Evolutionary conservation across 1,140 invertebrate species (phyloP).

Genomic region (Paracyclopina nana): DNA sequence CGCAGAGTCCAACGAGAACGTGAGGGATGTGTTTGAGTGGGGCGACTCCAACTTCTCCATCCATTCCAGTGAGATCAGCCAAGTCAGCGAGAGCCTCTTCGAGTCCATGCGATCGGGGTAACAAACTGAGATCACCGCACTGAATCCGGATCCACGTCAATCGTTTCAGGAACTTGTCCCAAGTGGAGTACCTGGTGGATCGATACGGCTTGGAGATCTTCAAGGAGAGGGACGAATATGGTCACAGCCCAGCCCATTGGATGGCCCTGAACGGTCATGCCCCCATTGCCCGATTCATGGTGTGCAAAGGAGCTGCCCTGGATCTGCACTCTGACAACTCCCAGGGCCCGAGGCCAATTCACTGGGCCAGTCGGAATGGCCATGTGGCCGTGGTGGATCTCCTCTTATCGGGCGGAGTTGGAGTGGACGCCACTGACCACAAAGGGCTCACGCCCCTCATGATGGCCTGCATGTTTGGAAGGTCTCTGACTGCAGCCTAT

Average conservation of each 20-base stretch:
- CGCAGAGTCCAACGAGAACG: not conserved
- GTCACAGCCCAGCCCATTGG: slow-evolving; percentile 79
- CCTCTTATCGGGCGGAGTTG: slow-evolving; percentile 53
- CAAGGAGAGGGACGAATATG: slow-evolving; percentile 49
- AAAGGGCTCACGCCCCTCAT: slow-evolving; percentile 75
- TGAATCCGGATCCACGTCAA: not conserved
- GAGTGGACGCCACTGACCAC: slow-evolving; percentile 67
- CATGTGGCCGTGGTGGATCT: slow-evolving; percentile 67
- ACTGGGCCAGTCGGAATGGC: slow-evolving; percentile 71
- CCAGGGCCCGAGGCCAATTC: slow-evolving; percentile 65
- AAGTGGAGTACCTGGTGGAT: slow-evolving; percentile 19
- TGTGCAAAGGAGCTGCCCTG: slow-evolving; percentile 55
- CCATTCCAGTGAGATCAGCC: not conserved
- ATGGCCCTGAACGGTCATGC: slow-evolving; percentile 65
- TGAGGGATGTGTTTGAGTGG: slow-evolving; percentile 10
- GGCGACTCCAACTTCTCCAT: not conserved
- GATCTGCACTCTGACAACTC: slow-evolving; percentile 67
- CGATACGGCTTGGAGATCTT: slow-evolving; percentile 19
- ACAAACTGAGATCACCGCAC: not conserved
- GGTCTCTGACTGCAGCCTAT: slow-evolving; percentile 66
- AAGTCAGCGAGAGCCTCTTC: slow-evolving; percentile 8
- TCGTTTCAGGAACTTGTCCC: slow-evolving; percentile 18
- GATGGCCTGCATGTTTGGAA: slow-evolving; percentile 77
- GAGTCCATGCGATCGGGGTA: slow-evolving; percentile 13
- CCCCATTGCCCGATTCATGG: slow-evolving; percentile 54